Evolutionary conservation across 2,113 vertebrate genomes (phyloP), one percentile per base, ranked within the genome.

Genomic region (Petrocephalus zakoni): DNA sequence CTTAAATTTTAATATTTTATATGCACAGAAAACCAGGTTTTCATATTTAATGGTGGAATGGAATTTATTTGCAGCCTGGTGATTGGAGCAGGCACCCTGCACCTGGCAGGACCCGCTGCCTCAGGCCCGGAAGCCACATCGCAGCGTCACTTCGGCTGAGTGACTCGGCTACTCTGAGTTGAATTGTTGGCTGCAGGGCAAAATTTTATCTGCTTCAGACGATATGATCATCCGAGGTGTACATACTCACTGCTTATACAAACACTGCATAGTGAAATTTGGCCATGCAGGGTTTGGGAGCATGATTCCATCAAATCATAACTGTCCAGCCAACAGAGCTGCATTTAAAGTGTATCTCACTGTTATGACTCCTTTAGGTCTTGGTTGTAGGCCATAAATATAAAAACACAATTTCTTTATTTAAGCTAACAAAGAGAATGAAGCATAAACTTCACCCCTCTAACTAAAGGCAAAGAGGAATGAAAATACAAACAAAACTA

Each of bases 131-230:
- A n/a, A n/a, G n/a, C n/a, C n/a, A n/a, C n/a, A n/a, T 47, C 46
- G 51, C 47, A 84, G 21, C 13, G 22, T 22, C 82, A 84, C 82
- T 52, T 84, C 52, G 49, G 46, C 46, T 85, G 82, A 83, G 49
- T 85, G 82, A 49, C 81, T 51, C 22, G 22, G 82, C 47, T 84
- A 47, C 82, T 84, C 82, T 84, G 47, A 52, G 51, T 25, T 85
- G 49, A 49, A 29, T 85, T n/a, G n/a, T 84, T 84, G 82, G 82
- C 82, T 84, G 46, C 47, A 52, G 82, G 82, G 82, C 82, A 84
- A 52, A 46, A 84, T 49, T 84, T 84, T 25, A 47, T 51, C 47
- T 2, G 42, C 82, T 84, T 84, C 82, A 84, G 46, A 84, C 49
- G 21, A 84, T 84, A n/a, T 13, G 21, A 84, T 49, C 46, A n/a